Evolutionary conservation across 2,888 invertebrate genomes (phyloP), one percentile per base, ranked within the genome.

Genomic region (Phaonia tiefii): DNA sequence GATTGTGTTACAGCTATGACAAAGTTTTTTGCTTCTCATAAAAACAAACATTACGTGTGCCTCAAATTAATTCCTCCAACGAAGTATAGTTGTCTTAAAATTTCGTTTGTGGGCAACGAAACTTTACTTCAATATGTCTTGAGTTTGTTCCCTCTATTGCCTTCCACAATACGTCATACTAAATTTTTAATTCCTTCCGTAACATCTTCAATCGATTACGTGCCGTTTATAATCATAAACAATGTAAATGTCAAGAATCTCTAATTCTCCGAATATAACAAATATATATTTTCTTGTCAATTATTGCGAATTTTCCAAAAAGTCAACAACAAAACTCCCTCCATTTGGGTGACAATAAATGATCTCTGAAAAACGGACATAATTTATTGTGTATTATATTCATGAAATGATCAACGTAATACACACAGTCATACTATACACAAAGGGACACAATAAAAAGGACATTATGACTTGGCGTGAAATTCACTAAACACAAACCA

Each of bases 401-500:
- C 63, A 63, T 42, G 20, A 63, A 63, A 63, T 42, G 63, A 63
- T 63, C 63, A 63, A 26, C 63, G 63, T 42, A 63, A 2, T 63
- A 42, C 42, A 22, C 22, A 39, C 54, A 37, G 54, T 37, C 0
- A 46, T n/a, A n/a, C n/a, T n/a, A n/a, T 31, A 31, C 8, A 56
- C 11, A 1, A 31, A 54, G 31, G 1, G 31, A 56, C 17, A 56
- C 17, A 67, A 63, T 79, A 51, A 78, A 79, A 79, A 74, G 75
- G 81, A 75, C 80, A 78, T 65, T 69, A 77, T 67, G 75, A 72
- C 65, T 76, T 73, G 80, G 83, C 77, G 80, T 83, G 80, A 80
- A 75, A 83, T 63, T 80, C 39, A 70, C 67, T 80, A 75, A 74
- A 82, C 80, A 84, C 76, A 82, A 71, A 74, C 82, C 82, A 84